Evolutionary conservation across 1,140 invertebrate genomes (phyloP).

Genomic region (Thaumetopoea pityocampa): DNA sequence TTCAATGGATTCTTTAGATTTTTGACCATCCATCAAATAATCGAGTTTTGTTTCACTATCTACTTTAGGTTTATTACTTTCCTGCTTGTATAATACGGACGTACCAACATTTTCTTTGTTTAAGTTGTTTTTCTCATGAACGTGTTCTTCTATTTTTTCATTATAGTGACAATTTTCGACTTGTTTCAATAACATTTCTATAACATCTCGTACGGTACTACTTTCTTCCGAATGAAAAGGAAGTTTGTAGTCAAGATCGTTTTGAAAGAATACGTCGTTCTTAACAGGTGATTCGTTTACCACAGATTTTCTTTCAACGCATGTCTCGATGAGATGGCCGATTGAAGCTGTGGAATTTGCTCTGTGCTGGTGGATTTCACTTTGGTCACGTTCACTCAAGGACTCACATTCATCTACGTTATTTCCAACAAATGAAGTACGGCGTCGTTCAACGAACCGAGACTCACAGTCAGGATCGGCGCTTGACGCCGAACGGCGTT

Average conservation of each 20-base stretch:
- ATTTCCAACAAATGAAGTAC: too few relatives aligned
- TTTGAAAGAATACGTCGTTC: neutral
- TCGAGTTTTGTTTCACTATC: constrained; percentile 36
- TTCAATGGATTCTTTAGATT: constrained; percentile 30
- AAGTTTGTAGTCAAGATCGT: neutral
- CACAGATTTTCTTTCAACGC: neutral
- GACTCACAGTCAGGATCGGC: too few relatives aligned
- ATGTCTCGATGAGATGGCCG: neutral
- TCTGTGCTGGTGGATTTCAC: too few relatives aligned
- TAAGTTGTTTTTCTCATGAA: constrained; percentile 19
- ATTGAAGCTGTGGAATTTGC: neutral
- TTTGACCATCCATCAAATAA: constrained; percentile 30
- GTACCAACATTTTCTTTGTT: constrained; percentile 27
- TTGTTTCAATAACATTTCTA: constrained; percentile 23
- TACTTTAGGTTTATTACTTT: constrained; percentile 30
- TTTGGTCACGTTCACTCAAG: too few relatives aligned
- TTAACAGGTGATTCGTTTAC: neutral
- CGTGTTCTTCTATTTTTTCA: constrained; percentile 15
- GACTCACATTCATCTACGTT: too few relatives aligned
- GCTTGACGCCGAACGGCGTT: too few relatives aligned
- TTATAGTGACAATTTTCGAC: constrained; percentile 16
- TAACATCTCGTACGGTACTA: constrained; percentile 20
- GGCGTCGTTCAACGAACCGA: too few relatives aligned
- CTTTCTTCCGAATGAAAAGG: constrained; percentile 16
- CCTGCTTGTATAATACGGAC: constrained; percentile 28